Conservation (phyloP, 2,113 vertebrate genomes). For the Prietella phreatophila region DNA sequence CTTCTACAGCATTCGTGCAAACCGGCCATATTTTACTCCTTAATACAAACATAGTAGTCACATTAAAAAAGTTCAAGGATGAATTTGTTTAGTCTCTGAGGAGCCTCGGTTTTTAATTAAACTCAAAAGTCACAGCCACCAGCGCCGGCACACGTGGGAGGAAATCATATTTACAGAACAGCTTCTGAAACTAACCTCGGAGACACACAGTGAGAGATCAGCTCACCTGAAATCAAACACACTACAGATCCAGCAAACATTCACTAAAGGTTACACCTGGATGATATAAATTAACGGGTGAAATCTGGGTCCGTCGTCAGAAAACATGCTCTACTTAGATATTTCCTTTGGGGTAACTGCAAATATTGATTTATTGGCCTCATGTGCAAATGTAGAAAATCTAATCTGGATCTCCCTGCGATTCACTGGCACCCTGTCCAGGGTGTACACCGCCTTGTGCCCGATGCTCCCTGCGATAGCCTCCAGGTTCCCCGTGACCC, state of each 20-base stretch:
- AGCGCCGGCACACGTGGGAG: neutral
- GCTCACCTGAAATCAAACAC: constrained; percentile 31
- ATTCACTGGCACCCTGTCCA: no score
- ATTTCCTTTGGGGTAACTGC: neutral
- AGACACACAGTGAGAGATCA: constrained; percentile 5
- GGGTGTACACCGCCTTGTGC: no score
- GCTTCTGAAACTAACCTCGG: neutral
- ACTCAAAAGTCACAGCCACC: neutral
- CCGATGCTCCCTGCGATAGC: no score
- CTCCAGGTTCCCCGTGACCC: no score
- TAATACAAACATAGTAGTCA: neutral
- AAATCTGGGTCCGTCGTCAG: constrained; percentile 13
- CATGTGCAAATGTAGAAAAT: neutral
- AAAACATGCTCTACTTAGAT: constrained; percentile 21
- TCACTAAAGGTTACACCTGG: constrained; percentile 47
- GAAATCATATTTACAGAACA: constrained; percentile 22
- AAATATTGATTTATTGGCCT: constrained; percentile 24
- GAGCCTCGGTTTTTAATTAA: neutral
- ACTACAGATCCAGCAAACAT: constrained; percentile 38
- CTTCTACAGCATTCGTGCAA: neutral
- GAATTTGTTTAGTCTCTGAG: neutral
- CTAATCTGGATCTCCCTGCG: neutral
- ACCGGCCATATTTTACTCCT: neutral
- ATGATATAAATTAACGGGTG: constrained; percentile 3
- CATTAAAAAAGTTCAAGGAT: neutral